Evolutionary conservation across 1,140 invertebrate genomes (phyloP).

Genomic region (Nilaparvata lugens): DNA sequence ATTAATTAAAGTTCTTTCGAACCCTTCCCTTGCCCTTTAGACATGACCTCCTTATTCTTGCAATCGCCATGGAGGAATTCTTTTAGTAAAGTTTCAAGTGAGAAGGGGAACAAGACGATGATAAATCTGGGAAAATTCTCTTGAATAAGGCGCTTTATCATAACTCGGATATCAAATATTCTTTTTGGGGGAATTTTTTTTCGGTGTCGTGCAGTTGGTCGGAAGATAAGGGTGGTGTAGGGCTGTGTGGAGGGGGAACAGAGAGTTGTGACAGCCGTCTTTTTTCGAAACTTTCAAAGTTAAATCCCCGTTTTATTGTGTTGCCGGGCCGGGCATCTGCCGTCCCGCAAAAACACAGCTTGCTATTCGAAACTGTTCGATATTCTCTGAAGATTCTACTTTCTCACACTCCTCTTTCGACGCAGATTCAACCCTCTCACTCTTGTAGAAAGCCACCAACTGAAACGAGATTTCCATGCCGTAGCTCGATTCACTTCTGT

Average conservation of each 20-base stretch:
- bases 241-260: too few species aligned
- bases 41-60: too few species aligned
- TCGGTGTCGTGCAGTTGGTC: too few species aligned
- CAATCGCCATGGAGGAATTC: too few species aligned
- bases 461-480: too few species aligned
- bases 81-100: not conserved
- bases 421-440: too few species aligned
- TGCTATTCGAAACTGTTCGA: not conserved
- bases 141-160: not conserved
- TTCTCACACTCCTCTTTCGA: too few species aligned
- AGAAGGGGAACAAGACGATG: not conserved
- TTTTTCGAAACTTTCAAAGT: constrained; percentile 1
- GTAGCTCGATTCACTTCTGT: too few species aligned
- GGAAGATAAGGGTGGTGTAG: too few species aligned
- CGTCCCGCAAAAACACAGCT: not conserved
- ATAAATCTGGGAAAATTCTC: not conserved
- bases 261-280: not conserved
- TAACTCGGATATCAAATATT: constrained; percentile 1
- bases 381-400: not conserved
- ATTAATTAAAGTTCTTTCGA: too few species aligned
- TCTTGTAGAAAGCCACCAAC: too few species aligned
- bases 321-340: not conserved
- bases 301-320: constrained; percentile 3
- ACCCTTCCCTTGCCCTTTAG: too few species aligned
- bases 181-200: not conserved